These are phyloP conservation scores for Drosophila ambigua DNA, from an alignment of 1,140 invertebrate species.

Conservation along the genomic window DNA sequence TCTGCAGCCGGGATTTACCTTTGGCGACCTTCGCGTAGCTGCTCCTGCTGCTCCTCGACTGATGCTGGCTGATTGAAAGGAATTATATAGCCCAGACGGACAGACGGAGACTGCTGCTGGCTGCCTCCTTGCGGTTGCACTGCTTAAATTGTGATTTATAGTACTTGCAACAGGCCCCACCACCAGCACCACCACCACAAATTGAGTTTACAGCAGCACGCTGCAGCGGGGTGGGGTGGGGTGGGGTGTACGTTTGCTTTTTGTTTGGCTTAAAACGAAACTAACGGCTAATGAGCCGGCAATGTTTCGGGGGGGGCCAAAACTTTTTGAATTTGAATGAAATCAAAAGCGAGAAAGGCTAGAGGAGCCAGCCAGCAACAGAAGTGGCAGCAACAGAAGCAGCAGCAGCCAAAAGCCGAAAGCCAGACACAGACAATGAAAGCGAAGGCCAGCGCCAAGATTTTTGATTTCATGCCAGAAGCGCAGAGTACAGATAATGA, in stretches of 20 bases:
- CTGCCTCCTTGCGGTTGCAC: slow-evolving; percentile 20
- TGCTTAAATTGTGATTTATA: slow-evolving; percentile 77
- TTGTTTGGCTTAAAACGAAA: slow-evolving; percentile 46
- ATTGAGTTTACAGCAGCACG: slow-evolving; percentile 40
- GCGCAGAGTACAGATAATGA: slow-evolving; percentile 15
- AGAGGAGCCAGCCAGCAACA: slow-evolving; percentile 3
- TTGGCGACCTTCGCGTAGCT: slow-evolving; percentile 59
- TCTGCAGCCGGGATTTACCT: slow-evolving; percentile 54
- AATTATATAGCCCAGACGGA: slow-evolving; percentile 65
- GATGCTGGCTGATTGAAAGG: slow-evolving; percentile 67
- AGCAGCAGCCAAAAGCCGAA: not conserved
- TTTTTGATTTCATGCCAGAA: slow-evolving; percentile 42
- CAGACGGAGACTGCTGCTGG: not conserved
- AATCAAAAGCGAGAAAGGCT: slow-evolving; percentile 49
- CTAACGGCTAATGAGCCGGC: slow-evolving; percentile 72
- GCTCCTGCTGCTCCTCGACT: slow-evolving; percentile 9
- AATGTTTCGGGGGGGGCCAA: slow-evolving; percentile 41
- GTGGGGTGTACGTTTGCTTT: slow-evolving; percentile 16
- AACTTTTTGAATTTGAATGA: slow-evolving; percentile 61
- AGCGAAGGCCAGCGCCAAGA: slow-evolving; percentile 36
- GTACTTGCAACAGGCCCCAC: slow-evolving; percentile 37
- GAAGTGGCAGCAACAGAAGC: slow-evolving; percentile 4
- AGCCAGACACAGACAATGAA: slow-evolving; percentile 24
- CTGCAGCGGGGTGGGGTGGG: too few relatives aligned
- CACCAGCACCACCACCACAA: slow-evolving; percentile 20